These are phyloP conservation scores for Columba guinea DNA, from an alignment of 2,797 vertebrate genomes.

Conservation along the genomic window DNA sequence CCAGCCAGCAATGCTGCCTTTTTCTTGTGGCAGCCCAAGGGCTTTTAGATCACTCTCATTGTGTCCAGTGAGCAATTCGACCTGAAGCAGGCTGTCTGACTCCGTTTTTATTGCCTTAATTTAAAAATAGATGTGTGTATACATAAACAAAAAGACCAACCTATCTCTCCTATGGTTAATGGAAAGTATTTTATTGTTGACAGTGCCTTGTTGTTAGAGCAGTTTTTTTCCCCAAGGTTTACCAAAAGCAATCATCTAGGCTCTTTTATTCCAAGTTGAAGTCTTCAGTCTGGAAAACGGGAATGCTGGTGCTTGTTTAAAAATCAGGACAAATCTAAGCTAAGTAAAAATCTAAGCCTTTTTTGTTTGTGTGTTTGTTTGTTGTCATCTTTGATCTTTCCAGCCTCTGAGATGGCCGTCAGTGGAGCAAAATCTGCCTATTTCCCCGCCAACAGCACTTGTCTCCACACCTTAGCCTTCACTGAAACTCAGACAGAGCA, in stretches of 20 bases:
- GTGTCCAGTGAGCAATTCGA: not conserved
- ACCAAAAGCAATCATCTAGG: not conserved
- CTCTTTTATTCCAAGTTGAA: not conserved
- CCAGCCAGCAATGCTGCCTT: not conserved
- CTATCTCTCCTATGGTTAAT: not conserved
- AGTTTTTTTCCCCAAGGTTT: not conserved
- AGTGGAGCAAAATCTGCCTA: conserved; percentile 72
- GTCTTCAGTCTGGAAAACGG: not conserved
- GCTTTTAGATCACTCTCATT: not conserved
- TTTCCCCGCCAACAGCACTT: conserved; percentile 74
- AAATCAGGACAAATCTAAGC: not conserved
- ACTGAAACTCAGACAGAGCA: not conserved
- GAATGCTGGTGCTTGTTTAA: accelerated
- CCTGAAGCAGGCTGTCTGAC: not conserved
- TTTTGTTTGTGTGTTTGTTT: not conserved
- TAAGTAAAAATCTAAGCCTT: not conserved
- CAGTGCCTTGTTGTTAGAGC: not conserved
- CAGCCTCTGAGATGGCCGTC: conserved; percentile 26
- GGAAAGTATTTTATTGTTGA: not conserved
- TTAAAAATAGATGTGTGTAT: not conserved
- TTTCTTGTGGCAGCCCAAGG: not conserved
- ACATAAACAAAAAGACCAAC: not conserved
- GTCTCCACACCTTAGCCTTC: conserved; percentile 56
- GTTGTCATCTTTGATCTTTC: not conserved
- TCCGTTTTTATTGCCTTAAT: not conserved